phyloP scores from a whole-genome alignment of 2,888 invertebrate species.

The Synanthedon myopaeformis region DNA sequence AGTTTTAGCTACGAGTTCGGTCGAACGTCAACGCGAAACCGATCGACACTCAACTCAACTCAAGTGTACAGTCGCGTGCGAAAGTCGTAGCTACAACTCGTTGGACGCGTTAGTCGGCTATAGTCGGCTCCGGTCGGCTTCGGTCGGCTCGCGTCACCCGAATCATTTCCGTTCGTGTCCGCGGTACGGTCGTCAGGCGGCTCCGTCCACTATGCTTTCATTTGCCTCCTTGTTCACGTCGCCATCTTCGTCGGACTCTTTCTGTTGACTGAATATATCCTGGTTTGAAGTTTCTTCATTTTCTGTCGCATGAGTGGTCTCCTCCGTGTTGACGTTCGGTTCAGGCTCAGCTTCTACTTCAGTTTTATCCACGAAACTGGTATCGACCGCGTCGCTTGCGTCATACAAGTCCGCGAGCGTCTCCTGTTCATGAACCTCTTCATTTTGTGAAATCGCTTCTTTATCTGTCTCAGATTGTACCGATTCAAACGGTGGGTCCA shows the following conservation, averaged over 20 bases:
- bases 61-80: not conserved
- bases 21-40: no score
- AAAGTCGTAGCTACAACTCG: slow-evolving; percentile 5
- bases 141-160: slow-evolving; percentile 42
- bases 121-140: not conserved
- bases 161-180: slow-evolving; percentile 62
- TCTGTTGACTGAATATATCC: slow-evolving; percentile 35
- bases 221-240: not conserved
- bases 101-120: not conserved
- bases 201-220: slow-evolving; percentile 14
- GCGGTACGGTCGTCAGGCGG: slow-evolving; percentile 40
- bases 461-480: not conserved
- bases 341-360: not conserved
- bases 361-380: slow-evolving; percentile 29
- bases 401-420: slow-evolving; percentile 31
- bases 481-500: not conserved
- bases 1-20: slow-evolving; percentile 4
- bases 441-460: not conserved
- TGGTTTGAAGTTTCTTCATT: slow-evolving; percentile 7
- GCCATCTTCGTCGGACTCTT: slow-evolving; percentile 10
- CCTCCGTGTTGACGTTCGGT: slow-evolving; percentile 2
- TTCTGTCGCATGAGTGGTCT: not conserved
- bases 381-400: slow-evolving; percentile 34
- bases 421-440: not conserved
- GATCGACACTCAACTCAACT: no score